A percentile compares a stretch with the other conserved stretches of the same genome.
phyloP scores from a whole-genome alignment of 2,113 vertebrate genomes.

The Vidua macroura region DNA sequence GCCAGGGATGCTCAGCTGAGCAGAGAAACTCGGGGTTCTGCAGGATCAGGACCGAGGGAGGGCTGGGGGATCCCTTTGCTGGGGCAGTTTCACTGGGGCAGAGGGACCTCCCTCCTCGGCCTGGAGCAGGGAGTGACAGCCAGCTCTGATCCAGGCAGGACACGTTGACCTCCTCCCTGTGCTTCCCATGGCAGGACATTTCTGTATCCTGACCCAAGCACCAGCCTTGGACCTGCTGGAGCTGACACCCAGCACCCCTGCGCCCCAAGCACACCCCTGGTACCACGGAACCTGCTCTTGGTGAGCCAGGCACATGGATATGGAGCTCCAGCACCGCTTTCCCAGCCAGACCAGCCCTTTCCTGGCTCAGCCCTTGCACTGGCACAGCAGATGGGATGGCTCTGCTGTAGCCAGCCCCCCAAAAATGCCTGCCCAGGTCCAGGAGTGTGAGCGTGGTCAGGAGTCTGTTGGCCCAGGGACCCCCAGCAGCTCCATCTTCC shows the following conservation, averaged over 20 bases:
- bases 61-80: not conserved
- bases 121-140: not conserved
- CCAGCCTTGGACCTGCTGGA: fast-evolving
- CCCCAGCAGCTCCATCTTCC: not conserved
- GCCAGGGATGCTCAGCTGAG: not conserved
- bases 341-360: not conserved
- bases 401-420: not conserved
- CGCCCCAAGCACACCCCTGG: not conserved
- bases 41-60: not conserved
- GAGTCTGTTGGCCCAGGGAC: not conserved
- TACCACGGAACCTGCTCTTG: not conserved
- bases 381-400: not conserved
- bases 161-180: fast-evolving
- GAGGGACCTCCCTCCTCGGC: not conserved
- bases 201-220: not conserved
- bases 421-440: fast-evolving
- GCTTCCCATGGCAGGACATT: fast-evolving
- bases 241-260: not conserved
- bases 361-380: not conserved
- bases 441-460: fast-evolving
- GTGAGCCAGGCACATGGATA: not conserved
- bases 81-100: not conserved
- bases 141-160: not conserved
- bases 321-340: fast-evolving
- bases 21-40: fast-evolving